Conservation (phyloP, 1,140 invertebrate species). For the Thaumatotibia leucotreta region DNA sequence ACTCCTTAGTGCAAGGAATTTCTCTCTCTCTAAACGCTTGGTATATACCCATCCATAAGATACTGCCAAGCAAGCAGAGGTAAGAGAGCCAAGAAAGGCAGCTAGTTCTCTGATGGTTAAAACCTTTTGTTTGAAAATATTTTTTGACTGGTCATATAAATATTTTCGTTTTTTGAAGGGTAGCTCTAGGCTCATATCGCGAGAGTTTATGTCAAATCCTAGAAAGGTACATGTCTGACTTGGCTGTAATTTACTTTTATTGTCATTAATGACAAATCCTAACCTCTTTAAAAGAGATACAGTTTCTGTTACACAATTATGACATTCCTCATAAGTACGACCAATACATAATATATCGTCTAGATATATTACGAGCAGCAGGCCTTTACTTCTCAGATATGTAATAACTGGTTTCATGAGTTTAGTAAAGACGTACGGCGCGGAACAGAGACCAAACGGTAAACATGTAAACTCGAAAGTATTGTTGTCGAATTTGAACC, state of each 20-base stretch:
- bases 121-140: background rate
- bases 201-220: slow-evolving; percentile 13
- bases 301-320: background rate
- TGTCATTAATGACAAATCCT: slow-evolving; percentile 15
- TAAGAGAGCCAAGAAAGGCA: background rate
- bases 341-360: slow-evolving; percentile 14
- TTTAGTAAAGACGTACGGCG: slow-evolving; percentile 14
- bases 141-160: background rate
- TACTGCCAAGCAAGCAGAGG: background rate
- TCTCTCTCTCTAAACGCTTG: background rate
- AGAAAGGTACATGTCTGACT: slow-evolving; percentile 11
- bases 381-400: background rate
- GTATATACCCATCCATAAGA: background rate
- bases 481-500: background rate
- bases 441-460: background rate
- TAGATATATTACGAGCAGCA: background rate
- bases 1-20: background rate
- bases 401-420: slow-evolving; percentile 5
- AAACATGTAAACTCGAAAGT: background rate
- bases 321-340: background rate
- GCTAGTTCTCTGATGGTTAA: slow-evolving; percentile 7
- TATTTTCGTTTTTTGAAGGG: background rate
- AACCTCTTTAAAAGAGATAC: slow-evolving; percentile 4
- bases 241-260: slow-evolving; percentile 8
- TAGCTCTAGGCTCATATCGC: background rate